phyloP scores from a whole-genome alignment of 2,888 invertebrate genomes.

The Pardosa pseudoannulata region DNA sequence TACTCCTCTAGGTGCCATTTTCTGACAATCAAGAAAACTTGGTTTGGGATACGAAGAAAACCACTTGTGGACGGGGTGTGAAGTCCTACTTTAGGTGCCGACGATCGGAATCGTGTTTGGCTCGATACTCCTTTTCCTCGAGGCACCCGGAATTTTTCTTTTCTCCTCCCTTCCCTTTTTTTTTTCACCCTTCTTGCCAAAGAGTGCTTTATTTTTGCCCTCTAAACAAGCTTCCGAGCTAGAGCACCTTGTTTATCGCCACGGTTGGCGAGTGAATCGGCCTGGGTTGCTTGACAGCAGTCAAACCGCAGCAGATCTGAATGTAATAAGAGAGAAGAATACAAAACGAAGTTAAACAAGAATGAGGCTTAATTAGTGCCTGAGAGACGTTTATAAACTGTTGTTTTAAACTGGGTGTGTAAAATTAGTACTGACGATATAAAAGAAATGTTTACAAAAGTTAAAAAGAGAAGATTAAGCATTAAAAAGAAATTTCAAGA shows the following conservation, averaged over 20 bases:
- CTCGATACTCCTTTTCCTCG: conserved; percentile 16
- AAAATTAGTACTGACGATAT: no score
- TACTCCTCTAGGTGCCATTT: conserved; percentile 73
- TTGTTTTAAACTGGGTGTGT: no score
- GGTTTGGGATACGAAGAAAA: neutral
- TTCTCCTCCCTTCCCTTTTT: conserved; percentile 42
- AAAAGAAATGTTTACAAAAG: no score
- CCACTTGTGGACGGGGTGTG: neutral
- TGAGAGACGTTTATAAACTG: no score
- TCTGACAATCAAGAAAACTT: neutral
- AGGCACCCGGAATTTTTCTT: conserved; percentile 32
- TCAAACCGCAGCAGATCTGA: no score
- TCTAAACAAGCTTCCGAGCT: neutral
- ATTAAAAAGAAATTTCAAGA: no score
- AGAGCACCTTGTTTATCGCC: conserved; percentile 7
- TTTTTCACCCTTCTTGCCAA: conserved; percentile 11
- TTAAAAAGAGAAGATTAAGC: no score
- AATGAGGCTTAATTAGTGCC: no score
- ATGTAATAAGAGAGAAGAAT: no score
- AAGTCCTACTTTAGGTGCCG: neutral
- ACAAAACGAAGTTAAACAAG: no score
- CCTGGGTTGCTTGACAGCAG: no score
- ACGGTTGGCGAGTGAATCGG: neutral
- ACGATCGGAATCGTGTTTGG: neutral
- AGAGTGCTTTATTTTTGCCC: conserved; percentile 23